phyloP scores from a whole-genome alignment of 1,140 invertebrate species.

The Drosophila quadrilineata region DNA sequence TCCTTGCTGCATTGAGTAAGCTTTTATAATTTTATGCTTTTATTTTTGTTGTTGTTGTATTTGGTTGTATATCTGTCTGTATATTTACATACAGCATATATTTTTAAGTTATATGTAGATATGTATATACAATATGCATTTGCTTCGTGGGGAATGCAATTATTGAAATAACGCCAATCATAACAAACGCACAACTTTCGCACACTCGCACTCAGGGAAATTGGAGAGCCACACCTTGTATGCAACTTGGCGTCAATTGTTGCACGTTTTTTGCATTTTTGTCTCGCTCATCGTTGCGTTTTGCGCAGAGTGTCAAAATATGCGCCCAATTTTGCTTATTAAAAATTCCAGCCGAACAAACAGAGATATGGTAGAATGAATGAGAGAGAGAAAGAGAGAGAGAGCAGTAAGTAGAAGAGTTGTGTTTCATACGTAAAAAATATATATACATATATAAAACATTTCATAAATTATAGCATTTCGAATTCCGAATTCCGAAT shows the following conservation, averaged over 20 bases:
- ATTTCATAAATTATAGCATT: conserved; percentile 20
- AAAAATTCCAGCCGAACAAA: conserved; percentile 56
- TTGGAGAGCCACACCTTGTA: background rate
- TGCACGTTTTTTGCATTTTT: conserved; percentile 72
- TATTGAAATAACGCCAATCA: conserved; percentile 76
- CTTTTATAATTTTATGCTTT: too few relatives aligned
- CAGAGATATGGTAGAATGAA: too few relatives aligned
- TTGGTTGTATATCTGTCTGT: conserved; percentile 11
- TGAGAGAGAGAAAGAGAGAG: too few relatives aligned
- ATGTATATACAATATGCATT: conserved; percentile 22
- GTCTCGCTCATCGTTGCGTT: conserved; percentile 39
- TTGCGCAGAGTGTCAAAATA: conserved; percentile 67
- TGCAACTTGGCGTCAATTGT: conserved; percentile 62
- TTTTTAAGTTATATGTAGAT: background rate
- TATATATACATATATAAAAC: conserved; percentile 26
- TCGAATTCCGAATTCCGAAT: too few relatives aligned
- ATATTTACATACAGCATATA: background rate
- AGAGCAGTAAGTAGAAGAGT: too few relatives aligned
- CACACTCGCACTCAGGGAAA: too few relatives aligned
- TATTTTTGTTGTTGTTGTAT: too few relatives aligned
- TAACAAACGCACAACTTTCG: too few relatives aligned
- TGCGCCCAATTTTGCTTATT: conserved; percentile 58
- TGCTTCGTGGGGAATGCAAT: conserved; percentile 58
- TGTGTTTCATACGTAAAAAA: too few relatives aligned
- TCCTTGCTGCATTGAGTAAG: too few relatives aligned